These are phyloP conservation scores for Agelastica alni DNA, from an alignment of 2,888 invertebrate genomes.

Conservation along the genomic window DNA sequence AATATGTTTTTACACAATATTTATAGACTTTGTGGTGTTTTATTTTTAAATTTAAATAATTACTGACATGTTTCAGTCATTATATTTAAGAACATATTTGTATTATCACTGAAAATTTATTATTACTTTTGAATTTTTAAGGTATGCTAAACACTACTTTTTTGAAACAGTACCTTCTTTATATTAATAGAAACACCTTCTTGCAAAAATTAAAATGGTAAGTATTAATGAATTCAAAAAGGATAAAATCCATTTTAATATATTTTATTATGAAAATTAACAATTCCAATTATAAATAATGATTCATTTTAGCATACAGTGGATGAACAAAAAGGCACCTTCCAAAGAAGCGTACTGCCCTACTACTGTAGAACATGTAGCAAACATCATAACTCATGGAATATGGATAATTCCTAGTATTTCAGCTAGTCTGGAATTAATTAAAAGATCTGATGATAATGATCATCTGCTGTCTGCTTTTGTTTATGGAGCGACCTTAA, in stretches of 20 bases:
- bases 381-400: slow-evolving; percentile 90
- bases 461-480: slow-evolving; percentile 80
- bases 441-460: slow-evolving; percentile 72
- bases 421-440: slow-evolving; percentile 74
- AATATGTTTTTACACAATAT: neutral
- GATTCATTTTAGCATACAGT: slow-evolving; percentile 59
- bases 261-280: too few relatives aligned
- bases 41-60: too few relatives aligned
- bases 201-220: slow-evolving; percentile 45
- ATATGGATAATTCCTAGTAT: slow-evolving; percentile 86
- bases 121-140: too few relatives aligned
- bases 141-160: slow-evolving; percentile 51
- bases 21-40: too few relatives aligned
- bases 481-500: slow-evolving; percentile 84
- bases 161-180: slow-evolving; percentile 45
- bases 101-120: too few relatives aligned
- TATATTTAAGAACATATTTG: too few relatives aligned
- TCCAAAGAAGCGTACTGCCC: slow-evolving; percentile 83
- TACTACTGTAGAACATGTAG: slow-evolving; percentile 86
- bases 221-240: too few relatives aligned
- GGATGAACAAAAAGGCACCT: slow-evolving; percentile 79
- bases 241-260: too few relatives aligned
- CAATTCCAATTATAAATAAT: too few relatives aligned
- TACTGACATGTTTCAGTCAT: too few relatives aligned
- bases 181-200: slow-evolving; percentile 42